These are phyloP conservation scores for Musca domestica DNA, from an alignment of 1,140 invertebrate genomes.

Conservation along the genomic window DNA sequence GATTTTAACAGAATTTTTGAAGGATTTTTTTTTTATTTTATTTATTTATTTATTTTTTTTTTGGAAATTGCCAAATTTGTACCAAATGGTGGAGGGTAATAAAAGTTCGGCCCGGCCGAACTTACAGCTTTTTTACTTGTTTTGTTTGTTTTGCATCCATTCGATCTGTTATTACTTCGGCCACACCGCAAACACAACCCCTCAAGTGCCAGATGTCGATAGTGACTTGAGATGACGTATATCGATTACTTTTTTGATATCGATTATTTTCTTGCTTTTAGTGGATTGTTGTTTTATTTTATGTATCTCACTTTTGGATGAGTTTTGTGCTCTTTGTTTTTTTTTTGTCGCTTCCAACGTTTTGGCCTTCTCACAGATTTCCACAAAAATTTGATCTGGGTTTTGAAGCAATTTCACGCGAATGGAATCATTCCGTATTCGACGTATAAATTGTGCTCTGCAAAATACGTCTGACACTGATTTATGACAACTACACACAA, in stretches of 20 bases:
- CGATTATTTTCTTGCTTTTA: neutral
- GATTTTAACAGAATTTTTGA: too few relatives aligned
- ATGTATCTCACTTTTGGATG: neutral
- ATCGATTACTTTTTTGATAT: too few relatives aligned
- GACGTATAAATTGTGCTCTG: constrained; percentile 1
- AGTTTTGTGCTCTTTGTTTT: neutral
- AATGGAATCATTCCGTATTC: neutral
- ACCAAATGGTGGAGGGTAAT: too few relatives aligned
- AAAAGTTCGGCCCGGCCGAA: too few relatives aligned
- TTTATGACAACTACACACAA: neutral
- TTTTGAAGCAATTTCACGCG: constrained; percentile 7
- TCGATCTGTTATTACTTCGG: constrained; percentile 12
- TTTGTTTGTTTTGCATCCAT: constrained; percentile 12
- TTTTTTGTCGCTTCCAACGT: constrained; percentile 9
- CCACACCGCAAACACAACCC: constrained; percentile 23
- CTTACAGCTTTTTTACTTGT: too few relatives aligned
- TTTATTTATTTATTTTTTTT: too few relatives aligned
- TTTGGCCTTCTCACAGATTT: neutral
- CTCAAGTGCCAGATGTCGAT: constrained; percentile 5
- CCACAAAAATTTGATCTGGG: neutral
- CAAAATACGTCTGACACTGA: constrained; percentile 1
- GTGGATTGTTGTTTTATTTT: constrained; percentile 2
- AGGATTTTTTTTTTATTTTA: too few relatives aligned
- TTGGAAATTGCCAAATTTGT: too few relatives aligned
- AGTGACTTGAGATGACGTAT: constrained; percentile 20